Conservation (phyloP, 2,113 vertebrate species). For the Dasypus novemcinctus region DNA sequence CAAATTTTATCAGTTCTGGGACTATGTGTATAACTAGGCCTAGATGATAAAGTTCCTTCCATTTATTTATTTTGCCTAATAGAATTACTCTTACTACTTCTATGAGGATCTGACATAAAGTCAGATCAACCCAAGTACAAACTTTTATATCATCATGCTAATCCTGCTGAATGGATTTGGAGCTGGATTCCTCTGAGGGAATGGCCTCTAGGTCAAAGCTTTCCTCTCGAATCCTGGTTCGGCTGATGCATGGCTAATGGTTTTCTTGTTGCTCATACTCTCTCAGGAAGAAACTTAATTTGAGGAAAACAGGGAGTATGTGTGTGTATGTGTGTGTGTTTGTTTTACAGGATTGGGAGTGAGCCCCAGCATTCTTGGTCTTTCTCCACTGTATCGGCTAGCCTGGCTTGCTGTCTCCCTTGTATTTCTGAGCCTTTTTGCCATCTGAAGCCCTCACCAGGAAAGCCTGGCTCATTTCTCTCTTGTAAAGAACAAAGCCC, state of each 20-base stretch:
- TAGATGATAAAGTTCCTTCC: not conserved
- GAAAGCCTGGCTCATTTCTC: not conserved
- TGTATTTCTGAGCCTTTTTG: not conserved
- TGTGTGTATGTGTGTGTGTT: accelerated
- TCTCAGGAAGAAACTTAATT: not conserved
- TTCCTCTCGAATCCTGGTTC: not conserved
- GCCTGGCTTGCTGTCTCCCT: not conserved
- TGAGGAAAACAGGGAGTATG: not conserved
- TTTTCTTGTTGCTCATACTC: not conserved
- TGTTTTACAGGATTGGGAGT: not conserved
- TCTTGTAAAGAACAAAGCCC: not conserved
- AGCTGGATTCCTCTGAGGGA: not conserved
- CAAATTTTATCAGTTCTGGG: not conserved
- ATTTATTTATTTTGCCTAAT: not conserved
- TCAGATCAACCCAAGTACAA: not conserved
- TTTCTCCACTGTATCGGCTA: not conserved
- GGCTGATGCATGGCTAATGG: not conserved
- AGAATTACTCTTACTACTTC: not conserved
- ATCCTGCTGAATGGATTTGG: not conserved
- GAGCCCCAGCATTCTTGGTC: not conserved
- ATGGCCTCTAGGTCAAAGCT: not conserved
- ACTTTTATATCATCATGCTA: not conserved
- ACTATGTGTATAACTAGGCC: not conserved
- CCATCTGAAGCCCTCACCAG: not conserved
- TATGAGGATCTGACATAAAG: not conserved